Conservation (phyloP, 2,797 vertebrate species). For the Periparus ater region DNA sequence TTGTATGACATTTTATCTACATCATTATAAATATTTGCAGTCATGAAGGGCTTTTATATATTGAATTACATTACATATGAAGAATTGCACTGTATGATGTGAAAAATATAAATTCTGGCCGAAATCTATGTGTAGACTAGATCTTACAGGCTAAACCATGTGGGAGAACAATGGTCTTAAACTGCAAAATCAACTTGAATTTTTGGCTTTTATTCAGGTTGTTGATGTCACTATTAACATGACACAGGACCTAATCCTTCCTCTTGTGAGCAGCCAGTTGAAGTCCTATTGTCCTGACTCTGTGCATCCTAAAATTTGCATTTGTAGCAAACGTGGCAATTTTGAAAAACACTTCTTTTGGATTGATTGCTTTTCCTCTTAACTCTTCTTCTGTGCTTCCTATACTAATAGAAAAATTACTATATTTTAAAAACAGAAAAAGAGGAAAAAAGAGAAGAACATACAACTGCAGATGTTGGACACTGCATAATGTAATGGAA, state of each 20-base stretch:
- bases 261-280: constrained; percentile 17
- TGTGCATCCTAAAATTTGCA: neutral
- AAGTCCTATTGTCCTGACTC: constrained; percentile 15
- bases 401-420: neutral
- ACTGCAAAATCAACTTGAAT: constrained; percentile 57
- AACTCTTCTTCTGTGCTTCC: neutral
- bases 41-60: neutral
- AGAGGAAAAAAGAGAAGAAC: neutral
- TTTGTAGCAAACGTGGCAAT: neutral
- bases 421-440: neutral
- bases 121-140: neutral
- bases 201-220: constrained; percentile 58
- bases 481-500: neutral
- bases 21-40: neutral
- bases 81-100: neutral
- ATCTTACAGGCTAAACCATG: neutral
- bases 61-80: neutral
- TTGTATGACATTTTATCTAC: neutral
- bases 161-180: constrained; percentile 41
- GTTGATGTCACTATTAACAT: constrained; percentile 61
- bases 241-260: constrained; percentile 54
- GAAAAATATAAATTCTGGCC: neutral
- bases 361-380: neutral
- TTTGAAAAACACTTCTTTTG: neutral
- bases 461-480: neutral